Evolutionary conservation across 1,140 invertebrate species (phyloP).

Genomic region (Polypedilum vanderplanki): DNA sequence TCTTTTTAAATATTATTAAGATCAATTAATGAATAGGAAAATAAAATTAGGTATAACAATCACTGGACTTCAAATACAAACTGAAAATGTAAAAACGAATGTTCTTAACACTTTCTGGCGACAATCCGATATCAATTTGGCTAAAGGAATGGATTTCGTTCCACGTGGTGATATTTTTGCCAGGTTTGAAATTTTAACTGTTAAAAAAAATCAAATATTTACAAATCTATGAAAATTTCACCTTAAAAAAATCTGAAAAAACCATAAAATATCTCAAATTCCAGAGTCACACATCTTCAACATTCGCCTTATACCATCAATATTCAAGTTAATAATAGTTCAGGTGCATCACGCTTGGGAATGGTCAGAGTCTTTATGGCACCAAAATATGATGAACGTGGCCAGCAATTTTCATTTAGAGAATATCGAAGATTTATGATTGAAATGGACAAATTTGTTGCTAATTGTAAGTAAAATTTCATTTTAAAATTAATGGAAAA

Average conservation of each 20-base stretch:
- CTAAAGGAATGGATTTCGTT: conserved; percentile 49
- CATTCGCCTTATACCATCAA: conserved; percentile 61
- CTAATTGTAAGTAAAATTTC: conserved; percentile 46
- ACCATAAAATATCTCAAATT: too few species aligned
- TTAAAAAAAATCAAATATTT: too few species aligned
- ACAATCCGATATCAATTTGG: conserved; percentile 47
- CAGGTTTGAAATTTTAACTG: conserved; percentile 42
- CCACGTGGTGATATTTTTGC: conserved; percentile 46
- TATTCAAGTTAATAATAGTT: conserved; percentile 57
- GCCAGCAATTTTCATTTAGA: conserved; percentile 52
- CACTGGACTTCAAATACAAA: conserved; percentile 40
- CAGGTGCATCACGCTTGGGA: conserved; percentile 49
- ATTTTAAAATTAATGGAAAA: not conserved
- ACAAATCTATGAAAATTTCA: too few species aligned
- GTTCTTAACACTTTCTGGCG: conserved; percentile 45
- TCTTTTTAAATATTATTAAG: too few species aligned
- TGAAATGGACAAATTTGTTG: conserved; percentile 69
- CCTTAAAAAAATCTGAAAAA: too few species aligned
- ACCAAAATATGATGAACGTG: conserved; percentile 61
- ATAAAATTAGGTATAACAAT: conserved; percentile 39
- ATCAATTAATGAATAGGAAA: too few species aligned
- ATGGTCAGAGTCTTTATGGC: conserved; percentile 72
- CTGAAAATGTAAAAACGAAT: conserved; percentile 45
- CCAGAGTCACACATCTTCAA: conserved; percentile 63
- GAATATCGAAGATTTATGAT: conserved; percentile 65